These are phyloP conservation scores for Vimba vimba DNA, from an alignment of 2,113 vertebrate species.

Conservation along the genomic window DNA sequence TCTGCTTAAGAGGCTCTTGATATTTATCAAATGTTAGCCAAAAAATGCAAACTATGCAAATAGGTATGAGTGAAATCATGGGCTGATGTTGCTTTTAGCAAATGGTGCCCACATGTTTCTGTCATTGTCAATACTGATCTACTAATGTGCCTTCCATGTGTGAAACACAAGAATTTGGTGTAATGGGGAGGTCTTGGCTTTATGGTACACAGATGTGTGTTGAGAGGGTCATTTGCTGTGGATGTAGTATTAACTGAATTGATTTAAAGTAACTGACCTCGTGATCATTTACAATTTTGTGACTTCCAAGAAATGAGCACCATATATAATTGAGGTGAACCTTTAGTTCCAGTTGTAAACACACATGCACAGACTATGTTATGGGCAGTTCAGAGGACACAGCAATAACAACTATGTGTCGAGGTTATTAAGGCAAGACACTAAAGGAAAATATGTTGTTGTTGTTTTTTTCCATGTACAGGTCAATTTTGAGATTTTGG, in stretches of 20 bases:
- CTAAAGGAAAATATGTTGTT: too few relatives aligned
- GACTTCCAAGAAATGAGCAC: slow-evolving; percentile 62
- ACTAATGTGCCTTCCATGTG: slow-evolving; percentile 60
- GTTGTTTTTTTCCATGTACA: too few relatives aligned
- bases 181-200: slow-evolving; percentile 52
- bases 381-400: background rate
- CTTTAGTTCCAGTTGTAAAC: slow-evolving; percentile 48
- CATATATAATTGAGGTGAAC: slow-evolving; percentile 62
- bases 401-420: background rate
- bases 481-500: too few relatives aligned
- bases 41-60: slow-evolving; percentile 7
- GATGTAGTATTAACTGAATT: slow-evolving; percentile 68
- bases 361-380: background rate
- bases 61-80: slow-evolving; percentile 6
- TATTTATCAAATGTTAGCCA: slow-evolving; percentile 24
- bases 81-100: slow-evolving; percentile 30
- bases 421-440: too few relatives aligned
- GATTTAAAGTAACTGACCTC: slow-evolving; percentile 66
- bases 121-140: slow-evolving; percentile 52
- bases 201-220: slow-evolving; percentile 74
- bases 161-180: slow-evolving; percentile 52
- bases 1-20: background rate
- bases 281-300: slow-evolving; percentile 69
- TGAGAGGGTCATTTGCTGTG: slow-evolving; percentile 71
- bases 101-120: slow-evolving; percentile 52